These are phyloP conservation scores for Scaptodrosophila lebanonensis DNA, from an alignment of 1,140 invertebrate genomes.

Conservation along the genomic window DNA sequence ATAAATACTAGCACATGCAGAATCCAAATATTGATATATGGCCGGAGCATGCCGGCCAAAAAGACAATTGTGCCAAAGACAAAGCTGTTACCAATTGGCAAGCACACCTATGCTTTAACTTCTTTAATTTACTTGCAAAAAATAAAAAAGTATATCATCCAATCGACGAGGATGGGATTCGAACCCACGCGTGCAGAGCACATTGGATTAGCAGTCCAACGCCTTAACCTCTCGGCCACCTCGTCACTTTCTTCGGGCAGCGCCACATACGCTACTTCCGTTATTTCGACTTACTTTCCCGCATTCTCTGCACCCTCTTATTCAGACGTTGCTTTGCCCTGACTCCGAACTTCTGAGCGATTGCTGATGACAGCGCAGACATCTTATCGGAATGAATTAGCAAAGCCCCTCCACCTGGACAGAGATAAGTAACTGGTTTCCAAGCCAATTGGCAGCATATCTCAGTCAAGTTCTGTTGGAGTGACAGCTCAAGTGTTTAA, in stretches of 20 bases:
- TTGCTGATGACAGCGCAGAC: too few relatives aligned
- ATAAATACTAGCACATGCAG: not conserved
- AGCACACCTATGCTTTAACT: too few relatives aligned
- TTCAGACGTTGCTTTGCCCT: not conserved
- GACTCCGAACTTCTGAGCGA: too few relatives aligned
- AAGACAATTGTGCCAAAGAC: not conserved
- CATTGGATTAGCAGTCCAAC: conserved; percentile 89
- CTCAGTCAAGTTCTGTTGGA: too few relatives aligned
- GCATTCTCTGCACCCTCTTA: too few relatives aligned
- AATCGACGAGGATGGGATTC: conserved; percentile 90
- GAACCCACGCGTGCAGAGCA: conserved; percentile 89
- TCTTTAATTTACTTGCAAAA: not conserved
- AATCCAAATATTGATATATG: not conserved
- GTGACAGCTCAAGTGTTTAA: too few relatives aligned
- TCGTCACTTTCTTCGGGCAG: conserved; percentile 79
- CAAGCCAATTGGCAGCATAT: too few relatives aligned
- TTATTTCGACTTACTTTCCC: too few relatives aligned
- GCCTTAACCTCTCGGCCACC: conserved; percentile 94
- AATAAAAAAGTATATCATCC: conserved; percentile 6
- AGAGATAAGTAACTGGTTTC: too few relatives aligned
- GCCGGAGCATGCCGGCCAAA: not conserved
- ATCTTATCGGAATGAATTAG: too few relatives aligned
- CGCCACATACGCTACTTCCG: conserved; percentile 1
- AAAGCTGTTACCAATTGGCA: conserved; percentile 1
- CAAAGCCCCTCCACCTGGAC: too few relatives aligned